Evolutionary conservation across 2,888 invertebrate genomes (phyloP).

Genomic region (Calliphora vomitoria): DNA sequence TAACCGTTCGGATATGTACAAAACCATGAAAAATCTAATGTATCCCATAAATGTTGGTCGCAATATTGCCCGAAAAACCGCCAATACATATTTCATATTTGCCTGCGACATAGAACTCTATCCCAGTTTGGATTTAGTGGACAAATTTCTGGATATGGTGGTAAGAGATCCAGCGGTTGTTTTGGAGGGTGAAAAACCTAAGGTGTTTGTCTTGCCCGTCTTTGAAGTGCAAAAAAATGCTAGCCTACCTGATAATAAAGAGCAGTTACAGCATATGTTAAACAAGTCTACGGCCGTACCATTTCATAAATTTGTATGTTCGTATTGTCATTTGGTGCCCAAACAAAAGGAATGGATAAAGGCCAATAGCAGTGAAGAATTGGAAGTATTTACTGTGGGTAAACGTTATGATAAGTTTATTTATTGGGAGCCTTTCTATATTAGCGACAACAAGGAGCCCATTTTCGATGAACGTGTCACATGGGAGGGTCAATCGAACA

Average conservation of each 20-base stretch:
- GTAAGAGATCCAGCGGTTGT: conserved; percentile 86
- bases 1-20: conserved; percentile 86
- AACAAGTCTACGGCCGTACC: conserved; percentile 71
- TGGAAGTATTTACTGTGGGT: conserved; percentile 88
- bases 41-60: conserved; percentile 95
- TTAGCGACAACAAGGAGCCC: conserved; percentile 94
- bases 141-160: conserved; percentile 92
- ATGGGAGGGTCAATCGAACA: conserved; percentile 92
- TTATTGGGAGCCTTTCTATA: conserved; percentile 96
- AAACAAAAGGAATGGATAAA: conserved; percentile 75
- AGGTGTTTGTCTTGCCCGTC: conserved; percentile 79
- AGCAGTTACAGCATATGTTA: conserved; percentile 76
- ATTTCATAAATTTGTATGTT: conserved; percentile 76
- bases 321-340: conserved; percentile 76
- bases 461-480: conserved; percentile 94
- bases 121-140: conserved; percentile 91
- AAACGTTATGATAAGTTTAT: conserved; percentile 89
- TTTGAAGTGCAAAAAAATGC: conserved; percentile 77
- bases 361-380: conserved; percentile 32
- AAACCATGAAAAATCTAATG: conserved; percentile 87
- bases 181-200: conserved; percentile 18
- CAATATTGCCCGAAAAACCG: conserved; percentile 92
- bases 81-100: conserved; percentile 91
- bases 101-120: conserved; percentile 95
- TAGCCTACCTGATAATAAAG: conserved; percentile 77